Evolutionary conservation across 2,797 vertebrate species (phyloP), one percentile per base, ranked within the genome.

Genomic region (Alca torda): DNA sequence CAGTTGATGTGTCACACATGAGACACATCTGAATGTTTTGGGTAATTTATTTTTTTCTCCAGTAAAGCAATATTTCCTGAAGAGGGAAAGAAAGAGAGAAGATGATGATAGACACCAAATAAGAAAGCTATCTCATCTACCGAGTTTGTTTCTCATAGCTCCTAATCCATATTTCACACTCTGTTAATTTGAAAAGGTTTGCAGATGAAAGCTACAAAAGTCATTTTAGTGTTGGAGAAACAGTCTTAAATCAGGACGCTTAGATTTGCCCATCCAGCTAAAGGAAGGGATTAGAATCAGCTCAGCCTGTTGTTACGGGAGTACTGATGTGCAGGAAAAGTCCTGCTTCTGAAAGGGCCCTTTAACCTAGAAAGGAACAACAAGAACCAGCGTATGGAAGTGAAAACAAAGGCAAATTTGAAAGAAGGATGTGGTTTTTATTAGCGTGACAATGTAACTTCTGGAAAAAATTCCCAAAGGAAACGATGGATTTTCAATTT

Each of bases 371-470:
- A 76, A 89, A 45, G 30, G 1, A 6, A 43, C 46, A 59, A 87
- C 26, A 82, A 67, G 63, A 79, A n/a, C 14, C 30, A n/a, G 26
- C 59, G 15, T 20, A 19, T 91, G 30, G 37, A 82, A 77, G 57
- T 28, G 14, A 73, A 84, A 68, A 53, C 30, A 86, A 81, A 67
- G 28, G 8, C 64, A 43, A 64, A 68, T 50, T 50, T 72, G 15
- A 67, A 90, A 54, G 59, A 61, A 64, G 10, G 30, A 39, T 0
- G 0, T 53, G 4, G 56, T 95, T 69, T 59, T 2, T 70, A 76
- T 69, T 53, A 86, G 8, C 0, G 0, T 64, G 48, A 51, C 0
- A 0, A 18, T 78, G 8, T 39, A 83, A 50, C 7, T 63, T 17
- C 56, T 37, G 20, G 14, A 41, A 86, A 74, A 79, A 64, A 28